Evolutionary conservation across 92 coral and sea anemone genomes (phyloP).

Genomic region (Actinernus sp.): DNA sequence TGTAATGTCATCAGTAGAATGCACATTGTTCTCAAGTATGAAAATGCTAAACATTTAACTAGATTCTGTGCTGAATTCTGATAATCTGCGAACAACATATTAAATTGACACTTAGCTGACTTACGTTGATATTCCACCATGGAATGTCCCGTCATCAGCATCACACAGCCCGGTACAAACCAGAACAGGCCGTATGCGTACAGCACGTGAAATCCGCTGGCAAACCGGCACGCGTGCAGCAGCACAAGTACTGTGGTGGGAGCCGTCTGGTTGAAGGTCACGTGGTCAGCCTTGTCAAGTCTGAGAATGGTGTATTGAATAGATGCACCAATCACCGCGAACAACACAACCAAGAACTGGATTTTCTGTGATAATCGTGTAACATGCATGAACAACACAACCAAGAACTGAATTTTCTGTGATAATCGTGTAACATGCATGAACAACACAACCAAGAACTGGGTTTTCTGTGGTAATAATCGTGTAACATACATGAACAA

Average conservation of each 20-base stretch:
- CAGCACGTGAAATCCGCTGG: slow-evolving; percentile 67
- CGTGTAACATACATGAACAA: too few relatives aligned
- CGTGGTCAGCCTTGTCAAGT: slow-evolving; percentile 72
- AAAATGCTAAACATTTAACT: too few relatives aligned
- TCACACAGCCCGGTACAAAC: slow-evolving; percentile 68
- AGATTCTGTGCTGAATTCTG: neutral
- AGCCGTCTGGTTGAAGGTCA: slow-evolving; percentile 58
- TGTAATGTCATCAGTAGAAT: too few relatives aligned
- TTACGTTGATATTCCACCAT: slow-evolving; percentile 88
- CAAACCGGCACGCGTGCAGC: slow-evolving; percentile 60
- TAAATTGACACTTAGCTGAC: neutral
- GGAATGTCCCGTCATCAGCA: slow-evolving; percentile 80
- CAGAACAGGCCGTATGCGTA: slow-evolving; percentile 80
- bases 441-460: slow-evolving; percentile 44
- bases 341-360: slow-evolving; percentile 40
- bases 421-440: too few relatives aligned
- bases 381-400: slow-evolving; percentile 51
- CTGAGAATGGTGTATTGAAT: slow-evolving; percentile 61
- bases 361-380: slow-evolving; percentile 73
- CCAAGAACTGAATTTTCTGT: slow-evolving; percentile 65
- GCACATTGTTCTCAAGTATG: too few relatives aligned
- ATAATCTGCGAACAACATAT: neutral
- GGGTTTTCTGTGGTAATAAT: slow-evolving; percentile 68
- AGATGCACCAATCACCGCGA: slow-evolving; percentile 58
- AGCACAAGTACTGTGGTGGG: slow-evolving; percentile 21